Base-by-base conservation (phyloP, 1,140 invertebrate genomes). In the Panagrolaimus sp. region DNA sequence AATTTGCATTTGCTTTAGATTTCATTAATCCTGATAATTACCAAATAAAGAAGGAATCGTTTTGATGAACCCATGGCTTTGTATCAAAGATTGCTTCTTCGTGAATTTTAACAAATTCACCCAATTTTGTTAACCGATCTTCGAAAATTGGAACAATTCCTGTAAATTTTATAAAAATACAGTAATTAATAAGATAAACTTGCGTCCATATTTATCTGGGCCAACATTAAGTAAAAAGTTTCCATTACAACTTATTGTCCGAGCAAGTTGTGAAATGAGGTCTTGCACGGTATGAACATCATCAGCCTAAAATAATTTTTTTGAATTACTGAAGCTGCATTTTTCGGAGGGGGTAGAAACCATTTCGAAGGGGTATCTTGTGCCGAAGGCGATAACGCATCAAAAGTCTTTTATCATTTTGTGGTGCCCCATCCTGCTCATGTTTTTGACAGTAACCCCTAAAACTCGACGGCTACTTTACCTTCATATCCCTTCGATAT, bases 51-150 rank as follows among this genome's bases (percentile, higher is more conserved):
- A 52, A 38, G 12, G 70, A 65, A 43, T 81, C 79, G 32, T 80
- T 81, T 47, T 83, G 79, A 68, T 75, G 69, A 28, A 79, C 75
- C 81, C 81, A 81, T 12, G 92, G 90, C 43, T 84, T 87, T 0
- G 88, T 89, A n/a, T 85, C 85, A 79, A 93, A 97, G 77, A 97
- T 92, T 0, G 91, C 91, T 83, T 94, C 90, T 3, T 91, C 92
- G 82, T 96, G 96, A 1, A 90, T 84, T 12, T 86, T 77, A 7
- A 97, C 83, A 92, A 93, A 95, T 12, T 82, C 69, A 45, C 89
- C 89, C 15, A 88, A 52, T 74, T 87, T 82, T 2, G 86, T 81
- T 0, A 97, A 85, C 70, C 93, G 86, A 79, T 96, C 92, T 86
- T 96, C 89, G 84, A 91, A 95, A 78, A 97, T 91, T 9, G 92